Evolutionary conservation across 1,140 invertebrate genomes (phyloP).

Genomic region (Nymphalis io): DNA sequence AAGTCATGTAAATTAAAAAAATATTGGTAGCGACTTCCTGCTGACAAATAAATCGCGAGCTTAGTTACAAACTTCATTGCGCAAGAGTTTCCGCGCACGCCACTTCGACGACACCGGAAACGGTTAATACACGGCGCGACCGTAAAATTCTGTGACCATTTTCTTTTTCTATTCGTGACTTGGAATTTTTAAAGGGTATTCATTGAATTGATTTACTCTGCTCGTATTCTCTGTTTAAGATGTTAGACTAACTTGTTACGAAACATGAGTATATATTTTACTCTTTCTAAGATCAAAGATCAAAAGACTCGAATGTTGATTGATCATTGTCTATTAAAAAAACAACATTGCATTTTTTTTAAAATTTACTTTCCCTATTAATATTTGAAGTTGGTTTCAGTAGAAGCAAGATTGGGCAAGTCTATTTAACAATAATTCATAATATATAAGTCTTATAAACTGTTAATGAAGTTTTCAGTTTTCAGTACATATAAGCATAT

Average conservation of each 20-base stretch:
- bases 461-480: too few species aligned
- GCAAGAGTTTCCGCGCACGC: constrained; percentile 32
- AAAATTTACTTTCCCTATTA: too few species aligned
- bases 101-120: constrained; percentile 24
- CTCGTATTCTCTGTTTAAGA: not conserved
- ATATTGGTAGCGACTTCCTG: not conserved
- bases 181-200: constrained; percentile 16
- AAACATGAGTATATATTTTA: not conserved
- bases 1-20: not conserved
- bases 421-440: too few species aligned
- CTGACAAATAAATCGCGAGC: constrained; percentile 16
- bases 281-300: too few species aligned
- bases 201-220: not conserved
- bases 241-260: constrained; percentile 3
- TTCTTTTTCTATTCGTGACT: constrained; percentile 29
- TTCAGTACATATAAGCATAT: too few species aligned
- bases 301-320: too few species aligned
- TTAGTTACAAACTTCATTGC: constrained; percentile 17
- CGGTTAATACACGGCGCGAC: constrained; percentile 16
- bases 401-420: too few species aligned
- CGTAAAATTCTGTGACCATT: constrained; percentile 28
- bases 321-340: too few species aligned
- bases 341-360: too few species aligned
- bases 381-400: too few species aligned
- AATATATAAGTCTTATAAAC: too few species aligned